A percentile compares a stretch with the other conserved stretches of the same genome.
phyloP scores from a whole-genome alignment of 2,113 vertebrate genomes.

The Mesoclemmys tuberculata region DNA sequence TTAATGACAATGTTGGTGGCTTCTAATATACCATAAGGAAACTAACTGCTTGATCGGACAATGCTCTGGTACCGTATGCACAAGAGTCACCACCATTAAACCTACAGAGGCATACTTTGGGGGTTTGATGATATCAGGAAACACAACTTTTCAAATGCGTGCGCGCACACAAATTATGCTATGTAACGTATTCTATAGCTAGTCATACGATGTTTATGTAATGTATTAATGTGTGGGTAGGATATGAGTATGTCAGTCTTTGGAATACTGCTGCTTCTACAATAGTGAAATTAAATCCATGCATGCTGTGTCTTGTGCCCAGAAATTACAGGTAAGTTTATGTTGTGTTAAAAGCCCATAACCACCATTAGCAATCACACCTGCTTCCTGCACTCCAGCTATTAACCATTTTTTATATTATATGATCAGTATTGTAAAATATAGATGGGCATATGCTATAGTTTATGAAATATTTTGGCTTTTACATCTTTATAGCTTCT shows the following conservation, averaged over 20 bases:
- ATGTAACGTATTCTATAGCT: conserved; percentile 28
- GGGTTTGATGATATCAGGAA: neutral
- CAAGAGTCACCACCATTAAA: conserved; percentile 7
- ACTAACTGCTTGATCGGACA: neutral
- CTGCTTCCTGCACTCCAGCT: conserved; percentile 58
- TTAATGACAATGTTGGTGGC: neutral
- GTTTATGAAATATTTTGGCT: conserved; percentile 17
- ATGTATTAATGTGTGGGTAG: neutral
- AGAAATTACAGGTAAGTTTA: conserved; percentile 47
- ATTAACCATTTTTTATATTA: conserved; percentile 45
- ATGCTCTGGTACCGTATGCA: neutral
- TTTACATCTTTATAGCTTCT: neutral
- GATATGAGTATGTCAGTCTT: conserved; percentile 1
- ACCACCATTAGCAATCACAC: conserved; percentile 39
- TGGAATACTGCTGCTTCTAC: conserved; percentile 22
- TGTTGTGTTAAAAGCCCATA: conserved; percentile 36
- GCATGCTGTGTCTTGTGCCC: conserved; percentile 3
- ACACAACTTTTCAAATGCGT: fast-evolving
- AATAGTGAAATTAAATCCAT: conserved; percentile 41
- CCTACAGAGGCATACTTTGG: conserved; percentile 4
- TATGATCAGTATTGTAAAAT: conserved; percentile 47
- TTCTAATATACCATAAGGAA: neutral
- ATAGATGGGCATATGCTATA: neutral
- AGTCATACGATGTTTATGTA: neutral
- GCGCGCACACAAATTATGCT: neutral